These are phyloP conservation scores for Incurvaria masculella DNA, from an alignment of 2,888 invertebrate species.

Conservation along the genomic window DNA sequence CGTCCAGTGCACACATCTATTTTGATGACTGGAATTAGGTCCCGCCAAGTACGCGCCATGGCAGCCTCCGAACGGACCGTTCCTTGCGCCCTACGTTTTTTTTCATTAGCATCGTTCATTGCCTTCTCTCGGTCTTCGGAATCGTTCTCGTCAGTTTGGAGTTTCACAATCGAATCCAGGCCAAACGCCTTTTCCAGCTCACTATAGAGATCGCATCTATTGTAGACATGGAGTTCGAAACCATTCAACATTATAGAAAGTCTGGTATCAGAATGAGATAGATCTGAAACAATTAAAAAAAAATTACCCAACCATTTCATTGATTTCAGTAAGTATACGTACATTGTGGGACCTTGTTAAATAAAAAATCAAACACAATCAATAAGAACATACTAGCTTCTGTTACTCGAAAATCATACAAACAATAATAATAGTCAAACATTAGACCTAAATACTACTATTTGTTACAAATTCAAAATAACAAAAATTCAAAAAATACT, in stretches of 20 bases:
- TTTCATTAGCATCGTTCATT: constrained; percentile 62
- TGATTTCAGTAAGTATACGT: background rate
- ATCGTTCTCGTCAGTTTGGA: constrained; percentile 55
- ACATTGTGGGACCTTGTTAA: background rate
- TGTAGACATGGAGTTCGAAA: constrained; percentile 93
- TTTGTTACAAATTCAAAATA: too few species aligned
- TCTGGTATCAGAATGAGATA: constrained; percentile 92
- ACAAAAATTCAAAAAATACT: too few species aligned
- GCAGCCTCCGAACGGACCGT: constrained; percentile 72
- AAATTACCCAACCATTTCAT: background rate
- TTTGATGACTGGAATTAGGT: constrained; percentile 95
- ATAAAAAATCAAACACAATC: background rate
- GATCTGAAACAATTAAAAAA: constrained; percentile 69
- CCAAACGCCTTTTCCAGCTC: constrained; percentile 87
- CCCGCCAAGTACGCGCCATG: constrained; percentile 89
- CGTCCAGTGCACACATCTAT: constrained; percentile 89
- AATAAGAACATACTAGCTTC: background rate
- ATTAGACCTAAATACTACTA: too few species aligned
- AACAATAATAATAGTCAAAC: too few species aligned
- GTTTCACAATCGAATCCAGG: constrained; percentile 73
- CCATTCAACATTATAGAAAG: constrained; percentile 90
- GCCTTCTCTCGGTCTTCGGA: constrained; percentile 55
- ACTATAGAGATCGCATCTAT: constrained; percentile 84
- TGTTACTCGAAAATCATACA: background rate
- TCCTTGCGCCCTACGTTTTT: constrained; percentile 47